Conservation (phyloP, 1,140 invertebrate species). For the Sesamia nonagrioides region DNA sequence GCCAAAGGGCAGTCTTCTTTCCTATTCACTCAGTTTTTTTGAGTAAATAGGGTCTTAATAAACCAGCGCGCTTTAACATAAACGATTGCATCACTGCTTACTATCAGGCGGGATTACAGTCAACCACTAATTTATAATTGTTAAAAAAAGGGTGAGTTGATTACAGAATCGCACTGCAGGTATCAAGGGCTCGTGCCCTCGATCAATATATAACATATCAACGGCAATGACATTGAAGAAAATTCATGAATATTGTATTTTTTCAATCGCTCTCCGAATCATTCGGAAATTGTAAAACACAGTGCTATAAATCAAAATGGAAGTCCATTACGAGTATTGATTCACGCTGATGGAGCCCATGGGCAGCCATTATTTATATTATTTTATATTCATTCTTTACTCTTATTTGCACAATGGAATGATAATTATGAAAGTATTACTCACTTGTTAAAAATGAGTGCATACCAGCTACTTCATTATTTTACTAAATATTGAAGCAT, state of each 20-base stretch:
- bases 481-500: no score
- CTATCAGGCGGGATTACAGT: no score
- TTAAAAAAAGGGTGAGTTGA: no score
- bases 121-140: no score
- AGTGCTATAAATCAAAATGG: constrained; percentile 38
- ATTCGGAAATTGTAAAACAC: constrained; percentile 16
- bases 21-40: no score
- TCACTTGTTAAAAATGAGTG: neutral
- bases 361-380: constrained; percentile 1
- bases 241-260: neutral
- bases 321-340: constrained; percentile 40
- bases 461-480: no score
- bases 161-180: no score
- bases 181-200: no score
- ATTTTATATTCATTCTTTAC: constrained; percentile 1
- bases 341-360: constrained; percentile 24
- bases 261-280: neutral
- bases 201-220: neutral
- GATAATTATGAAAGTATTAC: constrained; percentile 1
- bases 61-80: no score
- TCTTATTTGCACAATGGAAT: constrained; percentile 12
- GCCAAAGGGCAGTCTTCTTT: no score
- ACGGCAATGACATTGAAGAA: neutral
- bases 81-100: no score
- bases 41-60: no score